Evolutionary conservation across 1,140 invertebrate genomes (phyloP), one percentile per base, ranked within the genome.

Genomic region (Scaptomyza montana): DNA sequence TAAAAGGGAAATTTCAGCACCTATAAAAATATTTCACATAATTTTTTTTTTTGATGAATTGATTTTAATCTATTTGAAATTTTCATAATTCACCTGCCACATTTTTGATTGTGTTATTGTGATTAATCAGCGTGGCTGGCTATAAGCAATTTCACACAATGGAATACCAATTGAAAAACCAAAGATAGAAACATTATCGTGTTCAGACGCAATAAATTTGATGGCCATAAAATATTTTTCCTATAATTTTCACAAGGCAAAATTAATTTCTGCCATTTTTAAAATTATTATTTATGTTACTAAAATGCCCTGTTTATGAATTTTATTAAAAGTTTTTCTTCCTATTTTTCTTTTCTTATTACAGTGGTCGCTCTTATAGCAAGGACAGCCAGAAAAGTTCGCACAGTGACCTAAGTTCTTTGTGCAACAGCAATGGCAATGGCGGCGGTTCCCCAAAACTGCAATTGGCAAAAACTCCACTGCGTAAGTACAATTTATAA

Each of bases 321-420:
- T 57, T 19, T 68, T 56, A 25, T 19, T 73, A 46, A 81, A 60
- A 5, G 3, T 6, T 55, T 5, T 36, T 16, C n/a, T 33, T 46
- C 53, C 56, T 2, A 51, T 19, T 36, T n/a, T 16, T 16, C 16
- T 16, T 16, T 16, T 16, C 16, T 16, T 21, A 2, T 84, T 91
- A 43, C 86, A 92, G 91, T 66, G 90, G 90, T 53, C 91, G 87
- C 61, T 90, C 91, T 10, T 92, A 90, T 53, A 92, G 89, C 65
- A 92, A 92, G 75, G 91, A 92, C 67, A 91, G 82, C 70, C 91
- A 92, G 62, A 90, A 91, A 70, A 91, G 91, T 62, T 92, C 91
- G n/a, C 86, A 92, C 54, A 92, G 82, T 51, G 91, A 92, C 65
- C 62, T 92, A 33, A 92, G 89, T 56, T 64, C 90, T 28, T 49